Conservation (phyloP, 2,113 vertebrate species). For the Hucho hucho region DNA sequence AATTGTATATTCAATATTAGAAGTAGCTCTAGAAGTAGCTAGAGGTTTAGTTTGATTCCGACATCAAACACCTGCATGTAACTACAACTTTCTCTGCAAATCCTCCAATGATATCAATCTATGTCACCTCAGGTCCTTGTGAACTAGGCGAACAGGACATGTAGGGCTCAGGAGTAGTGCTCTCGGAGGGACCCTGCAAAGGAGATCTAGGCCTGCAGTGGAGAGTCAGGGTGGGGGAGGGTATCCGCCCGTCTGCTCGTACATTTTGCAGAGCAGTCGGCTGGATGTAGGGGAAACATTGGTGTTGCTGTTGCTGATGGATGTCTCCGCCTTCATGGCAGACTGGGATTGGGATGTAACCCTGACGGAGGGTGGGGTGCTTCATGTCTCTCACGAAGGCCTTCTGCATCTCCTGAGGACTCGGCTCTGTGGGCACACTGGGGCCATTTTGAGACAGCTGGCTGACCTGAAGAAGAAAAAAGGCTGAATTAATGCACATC, state of each 20-base stretch:
- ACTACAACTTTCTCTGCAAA: too few species aligned
- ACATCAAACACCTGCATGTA: neutral
- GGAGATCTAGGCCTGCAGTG: conserved; percentile 79
- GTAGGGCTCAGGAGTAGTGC: conserved; percentile 70
- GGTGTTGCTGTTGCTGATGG: conserved; percentile 74
- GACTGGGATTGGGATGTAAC: conserved; percentile 91
- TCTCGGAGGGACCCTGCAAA: conserved; percentile 72
- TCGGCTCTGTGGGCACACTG: conserved; percentile 67
- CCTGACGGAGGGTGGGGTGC: conserved; percentile 91
- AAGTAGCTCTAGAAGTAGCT: neutral
- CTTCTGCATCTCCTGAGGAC: conserved; percentile 76
- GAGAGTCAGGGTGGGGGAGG: conserved; percentile 73
- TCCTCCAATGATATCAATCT: too few species aligned
- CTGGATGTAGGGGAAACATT: conserved; percentile 77
- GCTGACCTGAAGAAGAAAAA: conserved; percentile 71
- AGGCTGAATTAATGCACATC: neutral
- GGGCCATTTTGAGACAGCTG: conserved; percentile 85
- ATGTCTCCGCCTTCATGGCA: conserved; percentile 84
- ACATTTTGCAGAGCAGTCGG: conserved; percentile 76
- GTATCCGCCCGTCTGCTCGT: conserved; percentile 77
- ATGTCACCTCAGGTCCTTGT: conserved; percentile 84
- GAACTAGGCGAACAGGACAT: conserved; percentile 72
- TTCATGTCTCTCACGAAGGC: conserved; percentile 74
- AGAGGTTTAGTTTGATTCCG: neutral
- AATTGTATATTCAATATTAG: neutral